Percentiles rank a stretch among this genome's conserved stretches.
Conservation (phyloP, 2,113 vertebrate genomes). For the Gopherus flavomarginatus region DNA sequence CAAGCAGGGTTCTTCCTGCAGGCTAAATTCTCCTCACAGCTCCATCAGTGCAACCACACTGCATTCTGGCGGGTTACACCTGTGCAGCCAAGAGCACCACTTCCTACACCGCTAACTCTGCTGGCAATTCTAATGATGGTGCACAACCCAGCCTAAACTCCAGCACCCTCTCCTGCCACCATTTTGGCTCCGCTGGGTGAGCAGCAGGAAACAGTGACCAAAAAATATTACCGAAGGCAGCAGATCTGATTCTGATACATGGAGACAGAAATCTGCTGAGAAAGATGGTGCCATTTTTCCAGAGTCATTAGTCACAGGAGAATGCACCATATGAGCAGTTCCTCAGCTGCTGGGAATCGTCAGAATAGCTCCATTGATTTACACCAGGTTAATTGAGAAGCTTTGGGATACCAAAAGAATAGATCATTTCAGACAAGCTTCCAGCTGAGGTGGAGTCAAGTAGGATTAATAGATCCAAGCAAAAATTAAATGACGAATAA, state of each 20-base stretch:
- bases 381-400: neutral
- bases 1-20: slow-evolving; percentile 61
- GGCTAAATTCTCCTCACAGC: slow-evolving; percentile 56
- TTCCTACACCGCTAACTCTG: neutral
- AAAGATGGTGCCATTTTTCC: neutral
- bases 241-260: slow-evolving; percentile 15
- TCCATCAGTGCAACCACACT: neutral
- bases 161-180: neutral
- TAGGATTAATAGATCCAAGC: neutral
- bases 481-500: neutral
- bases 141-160: slow-evolving; percentile 37
- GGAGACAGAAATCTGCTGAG: neutral
- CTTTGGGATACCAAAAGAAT: neutral
- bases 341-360: neutral
- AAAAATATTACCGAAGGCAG: neutral
- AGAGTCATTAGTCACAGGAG: neutral
- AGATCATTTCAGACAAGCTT: neutral
- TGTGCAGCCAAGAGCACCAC: slow-evolving; percentile 4
- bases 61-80: slow-evolving; percentile 28
- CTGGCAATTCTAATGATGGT: slow-evolving; percentile 28
- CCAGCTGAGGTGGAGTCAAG: neutral
- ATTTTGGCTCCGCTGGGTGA: slow-evolving; percentile 6
- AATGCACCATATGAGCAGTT: neutral
- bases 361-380: neutral
- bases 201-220: slow-evolving; percentile 9